Evolutionary conservation across 1,140 invertebrate species (phyloP).

Genomic region (Prorops nasuta): DNA sequence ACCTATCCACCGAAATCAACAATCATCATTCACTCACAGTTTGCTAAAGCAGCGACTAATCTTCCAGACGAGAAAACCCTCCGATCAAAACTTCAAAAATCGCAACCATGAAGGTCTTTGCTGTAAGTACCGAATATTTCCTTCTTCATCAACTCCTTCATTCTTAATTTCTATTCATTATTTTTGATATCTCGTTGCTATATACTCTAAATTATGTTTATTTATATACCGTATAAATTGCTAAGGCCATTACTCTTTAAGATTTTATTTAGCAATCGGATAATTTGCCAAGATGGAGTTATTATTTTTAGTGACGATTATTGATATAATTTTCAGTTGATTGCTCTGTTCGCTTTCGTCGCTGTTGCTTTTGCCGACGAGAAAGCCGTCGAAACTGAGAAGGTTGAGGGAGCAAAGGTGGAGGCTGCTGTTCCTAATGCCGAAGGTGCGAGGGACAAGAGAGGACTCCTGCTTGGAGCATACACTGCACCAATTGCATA

Average conservation of each 20-base stretch:
- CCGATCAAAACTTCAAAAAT: slow-evolving; percentile 9
- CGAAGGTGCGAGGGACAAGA: slow-evolving; percentile 36
- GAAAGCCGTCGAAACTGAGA: neutral
- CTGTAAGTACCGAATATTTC: slow-evolving; percentile 44
- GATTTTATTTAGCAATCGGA: too few species aligned
- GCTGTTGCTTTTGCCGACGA: slow-evolving; percentile 33
- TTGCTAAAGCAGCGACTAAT: slow-evolving; percentile 28
- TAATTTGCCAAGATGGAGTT: too few species aligned
- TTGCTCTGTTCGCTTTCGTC: slow-evolving; percentile 38
- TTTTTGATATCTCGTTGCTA: too few species aligned
- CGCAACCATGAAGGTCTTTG: slow-evolving; percentile 42
- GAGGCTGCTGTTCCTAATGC: slow-evolving; percentile 16
- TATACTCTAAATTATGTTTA: too few species aligned
- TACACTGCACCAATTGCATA: slow-evolving; percentile 34
- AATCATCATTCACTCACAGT: slow-evolving; percentile 41
- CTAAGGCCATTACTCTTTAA: too few species aligned
- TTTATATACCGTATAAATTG: too few species aligned
- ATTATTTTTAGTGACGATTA: too few species aligned
- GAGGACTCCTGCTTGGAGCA: slow-evolving; percentile 24
- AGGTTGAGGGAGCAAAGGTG: slow-evolving; percentile 1
- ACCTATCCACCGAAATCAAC: slow-evolving; percentile 31
- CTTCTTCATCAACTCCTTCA: too few species aligned
- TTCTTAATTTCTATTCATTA: too few species aligned
- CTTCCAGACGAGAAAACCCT: slow-evolving; percentile 13
- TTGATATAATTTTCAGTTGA: slow-evolving; percentile 32